A percentile compares a stretch with the other conserved stretches of the same genome.
These are phyloP conservation scores for Calliopsis andreniformis DNA, from an alignment of 1,140 invertebrate species.

Conservation along the genomic window DNA sequence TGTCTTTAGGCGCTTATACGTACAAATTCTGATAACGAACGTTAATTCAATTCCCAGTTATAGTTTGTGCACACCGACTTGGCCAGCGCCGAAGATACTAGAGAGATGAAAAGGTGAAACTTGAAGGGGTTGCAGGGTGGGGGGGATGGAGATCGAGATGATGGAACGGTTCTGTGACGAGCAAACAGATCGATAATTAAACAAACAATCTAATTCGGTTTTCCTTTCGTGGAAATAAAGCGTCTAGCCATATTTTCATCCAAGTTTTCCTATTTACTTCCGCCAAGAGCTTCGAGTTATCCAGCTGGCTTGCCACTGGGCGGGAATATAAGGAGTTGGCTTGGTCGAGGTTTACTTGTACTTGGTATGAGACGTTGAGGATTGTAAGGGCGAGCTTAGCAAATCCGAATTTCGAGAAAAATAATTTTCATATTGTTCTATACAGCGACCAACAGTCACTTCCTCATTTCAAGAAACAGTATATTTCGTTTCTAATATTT, in stretches of 20 bases:
- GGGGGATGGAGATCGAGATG: neutral
- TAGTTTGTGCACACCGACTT: slow-evolving; percentile 24
- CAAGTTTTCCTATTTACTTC: neutral
- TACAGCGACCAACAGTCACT: too few species aligned
- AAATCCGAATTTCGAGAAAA: too few species aligned
- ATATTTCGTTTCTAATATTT: too few species aligned
- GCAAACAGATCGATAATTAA: neutral
- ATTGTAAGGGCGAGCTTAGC: too few species aligned
- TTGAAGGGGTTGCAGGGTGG: too few species aligned
- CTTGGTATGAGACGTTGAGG: too few species aligned
- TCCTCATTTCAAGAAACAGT: too few species aligned
- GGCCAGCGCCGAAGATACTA: slow-evolving; percentile 6
- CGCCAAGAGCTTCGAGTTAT: neutral
- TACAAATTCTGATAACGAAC: slow-evolving; percentile 49
- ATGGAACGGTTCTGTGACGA: neutral
- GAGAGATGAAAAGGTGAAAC: slow-evolving; percentile 15
- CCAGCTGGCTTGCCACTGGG: neutral
- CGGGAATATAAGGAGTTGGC: neutral
- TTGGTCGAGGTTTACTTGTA: too few species aligned
- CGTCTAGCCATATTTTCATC: neutral
- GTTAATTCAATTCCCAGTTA: slow-evolving; percentile 50
- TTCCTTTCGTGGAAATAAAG: neutral
- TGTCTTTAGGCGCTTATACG: slow-evolving; percentile 38
- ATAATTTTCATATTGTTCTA: too few species aligned
- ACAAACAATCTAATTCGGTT: neutral